Conservation (phyloP, 2,888 invertebrate species). For the Anodontia alba region DNA sequence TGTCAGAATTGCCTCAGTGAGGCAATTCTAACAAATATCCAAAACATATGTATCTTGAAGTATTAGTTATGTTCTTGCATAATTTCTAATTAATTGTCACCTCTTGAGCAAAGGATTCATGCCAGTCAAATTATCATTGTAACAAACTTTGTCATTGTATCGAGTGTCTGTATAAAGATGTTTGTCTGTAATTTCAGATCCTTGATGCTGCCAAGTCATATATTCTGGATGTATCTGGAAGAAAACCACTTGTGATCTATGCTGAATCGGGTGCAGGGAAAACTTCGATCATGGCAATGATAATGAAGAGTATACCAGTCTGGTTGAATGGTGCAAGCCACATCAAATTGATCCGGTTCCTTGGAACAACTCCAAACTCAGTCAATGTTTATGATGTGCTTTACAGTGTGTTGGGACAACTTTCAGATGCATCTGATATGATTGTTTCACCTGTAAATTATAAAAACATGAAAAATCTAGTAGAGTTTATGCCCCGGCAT, state of each 20-base stretch:
- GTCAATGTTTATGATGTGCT: constrained; percentile 72
- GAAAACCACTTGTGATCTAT: constrained; percentile 74
- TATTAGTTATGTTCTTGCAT: too few species aligned
- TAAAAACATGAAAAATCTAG: constrained; percentile 66
- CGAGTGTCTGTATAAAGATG: too few species aligned
- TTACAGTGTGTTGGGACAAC: constrained; percentile 72
- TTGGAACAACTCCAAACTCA: constrained; percentile 75
- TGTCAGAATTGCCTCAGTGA: too few species aligned
- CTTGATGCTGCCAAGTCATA: constrained; percentile 59
- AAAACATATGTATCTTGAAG: too few species aligned
- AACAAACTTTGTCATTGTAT: too few species aligned
- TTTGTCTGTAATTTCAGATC: constrained; percentile 33
- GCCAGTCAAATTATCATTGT: too few species aligned
- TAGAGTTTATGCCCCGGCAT: constrained; percentile 74
- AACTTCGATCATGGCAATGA: constrained; percentile 79
- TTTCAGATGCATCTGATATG: constrained; percentile 68
- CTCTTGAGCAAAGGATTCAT: too few species aligned
- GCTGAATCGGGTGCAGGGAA: constrained; percentile 80
- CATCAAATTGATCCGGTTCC: constrained; percentile 68
- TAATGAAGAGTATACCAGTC: constrained; percentile 69
- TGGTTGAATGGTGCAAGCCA: constrained; percentile 68
- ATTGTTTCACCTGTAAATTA: constrained; percentile 79
- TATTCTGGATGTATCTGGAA: constrained; percentile 54
- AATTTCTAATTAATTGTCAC: too few species aligned
- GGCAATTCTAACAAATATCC: too few species aligned